Conservation (phyloP, 1,140 invertebrate genomes). For the Stegodyphus mimosarum region DNA sequence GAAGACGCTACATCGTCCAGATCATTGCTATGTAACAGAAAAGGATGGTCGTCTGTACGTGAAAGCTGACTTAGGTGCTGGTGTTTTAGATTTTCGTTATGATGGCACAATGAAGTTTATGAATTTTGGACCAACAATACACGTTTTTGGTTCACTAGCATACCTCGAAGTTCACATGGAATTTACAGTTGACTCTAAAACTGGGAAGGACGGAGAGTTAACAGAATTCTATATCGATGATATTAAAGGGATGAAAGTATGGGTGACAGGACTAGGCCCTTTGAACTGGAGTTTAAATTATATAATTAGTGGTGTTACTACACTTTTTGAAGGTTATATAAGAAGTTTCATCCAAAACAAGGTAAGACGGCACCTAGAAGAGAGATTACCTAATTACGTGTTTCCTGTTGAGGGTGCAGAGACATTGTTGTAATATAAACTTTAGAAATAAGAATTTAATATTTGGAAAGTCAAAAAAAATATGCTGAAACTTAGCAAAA, state of each 20-base stretch:
- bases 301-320: conserved; percentile 14
- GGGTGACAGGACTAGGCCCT: conserved; percentile 32
- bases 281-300: conserved; percentile 45
- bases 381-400: conserved; percentile 13
- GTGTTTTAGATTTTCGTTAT: conserved; percentile 31
- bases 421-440: too few species aligned
- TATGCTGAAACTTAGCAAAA: too few species aligned
- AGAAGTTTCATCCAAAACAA: conserved; percentile 13
- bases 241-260: conserved; percentile 49
- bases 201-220: conserved; percentile 16
- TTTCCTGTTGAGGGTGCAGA: conserved; percentile 30
- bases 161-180: conserved; percentile 42
- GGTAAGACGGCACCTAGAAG: conserved; percentile 20
- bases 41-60: conserved; percentile 27
- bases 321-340: conserved; percentile 29
- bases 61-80: conserved; percentile 42
- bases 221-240: conserved; percentile 34
- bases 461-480: too few species aligned
- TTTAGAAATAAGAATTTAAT: too few species aligned
- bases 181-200: conserved; percentile 34
- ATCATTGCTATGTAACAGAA: conserved; percentile 32
- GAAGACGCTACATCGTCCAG: conserved; percentile 32
- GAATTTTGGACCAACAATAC: conserved; percentile 45
- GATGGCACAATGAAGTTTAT: conserved; percentile 44
- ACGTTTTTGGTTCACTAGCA: neutral